Percentiles rank a stretch among this genome's conserved stretches.
phyloP scores from a whole-genome alignment of 2,888 invertebrate species.

The Strigamia maritima region DNA sequence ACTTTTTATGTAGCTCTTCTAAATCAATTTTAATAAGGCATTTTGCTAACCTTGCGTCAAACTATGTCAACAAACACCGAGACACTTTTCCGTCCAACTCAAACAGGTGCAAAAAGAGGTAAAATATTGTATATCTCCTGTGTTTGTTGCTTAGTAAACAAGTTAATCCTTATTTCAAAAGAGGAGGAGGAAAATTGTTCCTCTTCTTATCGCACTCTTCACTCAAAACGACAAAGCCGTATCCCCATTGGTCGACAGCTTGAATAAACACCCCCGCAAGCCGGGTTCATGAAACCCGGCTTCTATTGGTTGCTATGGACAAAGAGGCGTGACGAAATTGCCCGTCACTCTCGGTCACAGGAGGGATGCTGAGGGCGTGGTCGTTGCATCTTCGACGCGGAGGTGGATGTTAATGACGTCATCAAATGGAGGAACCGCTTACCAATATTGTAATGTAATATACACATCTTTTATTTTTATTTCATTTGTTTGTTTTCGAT shows the following conservation, averaged over 20 bases:
- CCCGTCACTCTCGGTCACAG: constrained; percentile 18
- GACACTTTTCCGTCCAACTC: background rate
- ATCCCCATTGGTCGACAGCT: background rate
- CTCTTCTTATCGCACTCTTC: constrained; percentile 28
- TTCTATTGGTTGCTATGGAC: background rate
- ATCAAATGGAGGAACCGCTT: constrained; percentile 24
- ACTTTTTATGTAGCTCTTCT: too few species aligned
- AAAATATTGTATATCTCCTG: constrained; percentile 20
- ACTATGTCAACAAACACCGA: background rate
- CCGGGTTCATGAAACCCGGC: constrained; percentile 4
- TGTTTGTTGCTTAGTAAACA: constrained; percentile 27
- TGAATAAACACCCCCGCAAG: constrained; percentile 19
- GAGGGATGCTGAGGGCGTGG: constrained; percentile 21
- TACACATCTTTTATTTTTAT: constrained; percentile 1
- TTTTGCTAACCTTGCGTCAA: background rate
- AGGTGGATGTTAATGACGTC: constrained; percentile 30
- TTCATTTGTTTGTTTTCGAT: background rate
- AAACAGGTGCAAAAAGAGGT: constrained; percentile 22
- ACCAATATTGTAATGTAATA: constrained; percentile 23
- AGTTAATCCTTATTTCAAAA: constrained; percentile 30
- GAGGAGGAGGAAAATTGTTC: constrained; percentile 7
- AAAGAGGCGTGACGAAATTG: constrained; percentile 24
- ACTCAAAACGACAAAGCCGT: background rate
- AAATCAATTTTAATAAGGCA: background rate
- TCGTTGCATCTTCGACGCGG: constrained; percentile 3